Evolutionary conservation across 2,888 invertebrate species (phyloP).

Genomic region (Lycocerus yunnanus): DNA sequence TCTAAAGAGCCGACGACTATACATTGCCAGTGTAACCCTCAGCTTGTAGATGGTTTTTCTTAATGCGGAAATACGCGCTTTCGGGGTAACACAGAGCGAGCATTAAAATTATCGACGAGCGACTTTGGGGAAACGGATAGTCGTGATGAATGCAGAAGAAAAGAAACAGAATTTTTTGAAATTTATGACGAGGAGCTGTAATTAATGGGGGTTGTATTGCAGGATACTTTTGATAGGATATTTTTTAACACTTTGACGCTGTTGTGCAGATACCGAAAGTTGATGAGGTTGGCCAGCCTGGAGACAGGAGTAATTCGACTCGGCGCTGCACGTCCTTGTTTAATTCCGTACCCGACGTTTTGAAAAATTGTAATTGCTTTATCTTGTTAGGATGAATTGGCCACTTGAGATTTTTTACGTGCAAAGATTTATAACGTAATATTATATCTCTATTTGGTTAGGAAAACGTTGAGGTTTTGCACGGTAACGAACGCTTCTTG

Average conservation of each 20-base stretch:
- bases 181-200: not conserved
- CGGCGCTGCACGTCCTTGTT: conserved; percentile 49
- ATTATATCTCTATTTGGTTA: conserved; percentile 26
- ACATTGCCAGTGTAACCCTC: not conserved
- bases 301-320: conserved; percentile 40
- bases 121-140: not conserved
- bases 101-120: not conserved
- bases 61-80: not conserved
- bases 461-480: conserved; percentile 10
- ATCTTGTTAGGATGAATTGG: conserved; percentile 53
- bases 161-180: not conserved
- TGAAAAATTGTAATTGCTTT: conserved; percentile 57
- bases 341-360: conserved; percentile 52
- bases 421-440: conserved; percentile 45
- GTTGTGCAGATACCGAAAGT: conserved; percentile 24
- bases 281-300: conserved; percentile 32
- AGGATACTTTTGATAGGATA: conserved; percentile 22
- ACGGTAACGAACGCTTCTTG: not conserved
- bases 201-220: not conserved
- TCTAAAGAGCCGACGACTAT: not conserved
- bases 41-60: not conserved
- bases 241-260: conserved; percentile 22
- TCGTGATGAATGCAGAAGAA: not conserved
- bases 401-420: conserved; percentile 54
- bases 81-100: not conserved